Evolutionary conservation across 2,888 invertebrate genomes (phyloP).

Genomic region (Napeogenes sylphis): DNA sequence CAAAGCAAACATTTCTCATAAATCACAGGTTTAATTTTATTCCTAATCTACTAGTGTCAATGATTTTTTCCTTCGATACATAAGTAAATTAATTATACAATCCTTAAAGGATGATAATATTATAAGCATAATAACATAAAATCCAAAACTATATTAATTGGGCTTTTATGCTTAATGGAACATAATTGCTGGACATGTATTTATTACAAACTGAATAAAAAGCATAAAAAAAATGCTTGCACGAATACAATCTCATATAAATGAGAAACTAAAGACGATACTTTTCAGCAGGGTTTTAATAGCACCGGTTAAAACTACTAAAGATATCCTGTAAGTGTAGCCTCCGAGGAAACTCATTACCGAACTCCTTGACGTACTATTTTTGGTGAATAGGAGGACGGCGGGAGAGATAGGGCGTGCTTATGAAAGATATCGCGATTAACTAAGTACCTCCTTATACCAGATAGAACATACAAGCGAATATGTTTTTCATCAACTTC

Average conservation of each 20-base stretch:
- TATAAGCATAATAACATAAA: too few relatives aligned
- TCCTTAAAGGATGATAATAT: too few relatives aligned
- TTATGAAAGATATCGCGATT: constrained; percentile 73
- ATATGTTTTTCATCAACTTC: constrained; percentile 21
- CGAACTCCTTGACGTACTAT: constrained; percentile 73
- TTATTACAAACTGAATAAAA: too few relatives aligned
- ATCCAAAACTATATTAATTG: too few relatives aligned
- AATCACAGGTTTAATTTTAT: too few relatives aligned
- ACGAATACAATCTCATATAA: not conserved
- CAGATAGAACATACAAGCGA: constrained; percentile 35
- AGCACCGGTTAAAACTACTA: constrained; percentile 55
- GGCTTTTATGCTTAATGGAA: too few relatives aligned
- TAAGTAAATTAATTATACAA: too few relatives aligned
- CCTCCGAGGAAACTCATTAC: constrained; percentile 71
- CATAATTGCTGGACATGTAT: too few relatives aligned
- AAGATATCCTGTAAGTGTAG: constrained; percentile 50
- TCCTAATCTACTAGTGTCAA: too few relatives aligned
- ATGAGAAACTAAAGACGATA: not conserved
- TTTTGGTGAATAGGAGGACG: constrained; percentile 69
- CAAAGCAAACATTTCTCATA: too few relatives aligned
- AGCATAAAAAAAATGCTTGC: too few relatives aligned
- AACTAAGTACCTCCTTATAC: constrained; percentile 56
- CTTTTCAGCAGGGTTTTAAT: constrained; percentile 51
- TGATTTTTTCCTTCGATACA: too few relatives aligned
- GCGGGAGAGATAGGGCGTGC: constrained; percentile 59